Evolutionary conservation across 2,113 vertebrate genomes (phyloP).

Genomic region (Leptodactylus fuscus): DNA sequence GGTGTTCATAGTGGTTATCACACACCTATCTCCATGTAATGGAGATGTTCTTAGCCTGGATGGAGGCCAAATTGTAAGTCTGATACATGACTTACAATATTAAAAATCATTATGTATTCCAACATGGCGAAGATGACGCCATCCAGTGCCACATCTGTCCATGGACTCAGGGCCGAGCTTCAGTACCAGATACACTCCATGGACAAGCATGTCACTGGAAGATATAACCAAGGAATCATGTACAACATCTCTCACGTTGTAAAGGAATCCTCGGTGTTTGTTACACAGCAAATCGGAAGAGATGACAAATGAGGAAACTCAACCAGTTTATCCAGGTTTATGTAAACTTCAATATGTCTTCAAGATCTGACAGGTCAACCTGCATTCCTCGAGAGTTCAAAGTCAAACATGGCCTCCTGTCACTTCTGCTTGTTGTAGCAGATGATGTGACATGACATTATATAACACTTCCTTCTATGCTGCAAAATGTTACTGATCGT

Average conservation of each 20-base stretch:
- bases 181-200: too few species aligned
- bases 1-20: too few species aligned
- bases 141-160: too few species aligned
- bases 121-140: too few species aligned
- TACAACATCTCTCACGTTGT: too few species aligned
- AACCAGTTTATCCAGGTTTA: neutral
- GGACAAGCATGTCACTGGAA: too few species aligned
- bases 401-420: neutral
- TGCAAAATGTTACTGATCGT: neutral
- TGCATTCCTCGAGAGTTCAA: neutral
- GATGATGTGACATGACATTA: neutral
- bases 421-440: neutral
- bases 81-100: too few species aligned
- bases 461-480: neutral
- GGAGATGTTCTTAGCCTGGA: too few species aligned
- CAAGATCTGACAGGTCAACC: neutral
- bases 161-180: too few species aligned
- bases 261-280: neutral
- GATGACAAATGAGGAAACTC: neutral
- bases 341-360: neutral
- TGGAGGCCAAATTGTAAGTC: neutral
- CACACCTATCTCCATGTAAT: too few species aligned
- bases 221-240: too few species aligned
- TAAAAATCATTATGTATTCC: too few species aligned
- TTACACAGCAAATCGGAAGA: neutral